Base-by-base conservation (phyloP, 1,140 invertebrate species). In the Drosophila punjabiensis region DNA sequence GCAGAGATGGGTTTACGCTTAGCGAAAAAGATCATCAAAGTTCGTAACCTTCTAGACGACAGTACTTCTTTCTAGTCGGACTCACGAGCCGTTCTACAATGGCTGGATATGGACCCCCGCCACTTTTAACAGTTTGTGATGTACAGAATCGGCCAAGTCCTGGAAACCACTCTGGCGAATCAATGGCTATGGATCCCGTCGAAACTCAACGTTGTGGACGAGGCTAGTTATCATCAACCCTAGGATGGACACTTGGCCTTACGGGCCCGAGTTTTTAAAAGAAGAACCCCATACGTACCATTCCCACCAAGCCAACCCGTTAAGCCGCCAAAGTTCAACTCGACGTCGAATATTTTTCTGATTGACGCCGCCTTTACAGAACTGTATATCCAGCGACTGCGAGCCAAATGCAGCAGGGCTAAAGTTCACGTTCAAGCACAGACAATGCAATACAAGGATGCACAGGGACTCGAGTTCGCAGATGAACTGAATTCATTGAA, bases 61-160 rank as follows among this genome's bases (percentile, higher is more conserved):
- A 18, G 14, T 43, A 43, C 41, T 43, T 18, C n/a, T 5, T 60
- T 39, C 10, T 45, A 39, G 39, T 41, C 20, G 20, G 58, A 60
- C 28, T 61, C 11, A 41, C 9, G n/a, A 47, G 47, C n/a, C n/a
- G n/a, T n/a, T n/a, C n/a, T n/a, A n/a, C n/a, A n/a, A n/a, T n/a
- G n/a, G n/a, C n/a, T n/a, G 59, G n/a, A n/a, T 10, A 61, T 47
- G 30, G 41, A 47, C 43, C 59, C 41, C 24, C 9, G n/a, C 7
- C 39, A 30, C n/a, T 61, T 61, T 20, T 43, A 62, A 33, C 43
- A 62, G 45, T 62, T 62, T 14, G 43, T 48, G 30, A 48, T 62
- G 59, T 43, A 48, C 18, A 28, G 59, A 32, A 32, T 62, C 28
- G 43, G 43, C 5, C 32, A 62, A 48, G 24, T 62, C 39, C 13